Base-by-base conservation (phyloP, 2,797 vertebrate species). In the Myotis planiceps region DNA sequence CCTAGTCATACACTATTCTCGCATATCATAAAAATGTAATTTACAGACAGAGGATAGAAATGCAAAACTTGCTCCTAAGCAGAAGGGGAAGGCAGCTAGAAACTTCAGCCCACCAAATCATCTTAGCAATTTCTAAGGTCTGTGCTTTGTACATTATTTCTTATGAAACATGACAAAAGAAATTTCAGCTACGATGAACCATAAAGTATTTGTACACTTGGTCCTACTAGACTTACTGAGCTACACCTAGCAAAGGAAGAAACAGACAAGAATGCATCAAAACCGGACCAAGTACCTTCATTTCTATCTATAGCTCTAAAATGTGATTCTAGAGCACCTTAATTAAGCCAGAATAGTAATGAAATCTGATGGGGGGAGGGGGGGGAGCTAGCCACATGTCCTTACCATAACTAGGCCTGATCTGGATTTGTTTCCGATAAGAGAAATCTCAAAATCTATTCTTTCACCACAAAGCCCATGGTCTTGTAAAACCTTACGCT, bases 401-500 rank as follows among this genome's bases (percentile, higher is more conserved):
- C 45, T 92, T 76, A 96, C 95, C 37, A 86, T 74, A 97, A 95
- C 34, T 45, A 97, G 66, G 51, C 84, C 87, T 47, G 49, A 71
- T 96, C 65, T 94, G 29, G 55, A 96, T 92, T 94, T 96, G 75
- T 92, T 96, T 94, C 74, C 39, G 95, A 32, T 3, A 81, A 53
- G 18, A 96, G 69, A 29, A 72, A 92, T 88, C 58, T 34, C 82
- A 34, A 72, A 85, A 74, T 69, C 63, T 95, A 39, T 39, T 97
- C 90, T 94, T 94, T 91, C 19, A 95, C 94, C 96, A 97, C 96
- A 98, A 97, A 97, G 97, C 96, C 95, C 91, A 95, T 32, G 65
- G 82, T 94, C 80, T 98, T 68, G 34, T 84, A 92, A 98, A 97
- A 95, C 87, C 97, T 98, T 96, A 95, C 71, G 96, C 96, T 97